phyloP scores from a whole-genome alignment of 2,888 invertebrate genomes.

The Drosophila rellima region DNA sequence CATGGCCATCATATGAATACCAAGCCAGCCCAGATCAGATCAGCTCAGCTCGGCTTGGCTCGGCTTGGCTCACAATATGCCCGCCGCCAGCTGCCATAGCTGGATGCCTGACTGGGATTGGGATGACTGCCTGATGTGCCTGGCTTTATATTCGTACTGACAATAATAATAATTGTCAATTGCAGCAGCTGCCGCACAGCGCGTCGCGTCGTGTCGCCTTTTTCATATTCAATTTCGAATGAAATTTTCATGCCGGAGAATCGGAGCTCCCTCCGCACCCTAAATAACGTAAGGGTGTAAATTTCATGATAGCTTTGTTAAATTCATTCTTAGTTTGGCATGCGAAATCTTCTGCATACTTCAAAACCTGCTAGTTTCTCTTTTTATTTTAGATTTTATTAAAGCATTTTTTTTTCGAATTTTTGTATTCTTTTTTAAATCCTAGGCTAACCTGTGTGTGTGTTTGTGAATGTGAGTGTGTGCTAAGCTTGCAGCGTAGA shows the following conservation, averaged over 20 bases:
- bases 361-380: constrained; percentile 27
- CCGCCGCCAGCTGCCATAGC: constrained; percentile 13
- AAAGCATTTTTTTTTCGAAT: constrained; percentile 30
- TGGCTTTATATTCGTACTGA: constrained; percentile 70
- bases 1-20: constrained; percentile 70
- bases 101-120: not conserved
- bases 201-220: constrained; percentile 23
- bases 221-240: constrained; percentile 78
- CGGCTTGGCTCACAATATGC: constrained; percentile 15
- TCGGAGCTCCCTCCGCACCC: not conserved
- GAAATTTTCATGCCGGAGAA: constrained; percentile 70
- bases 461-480: constrained; percentile 17
- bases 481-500: constrained; percentile 40
- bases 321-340: constrained; percentile 55
- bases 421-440: constrained; percentile 1
- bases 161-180: constrained; percentile 81
- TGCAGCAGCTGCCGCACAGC: constrained; percentile 73
- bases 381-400: constrained; percentile 21
- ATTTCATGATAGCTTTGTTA: constrained; percentile 58
- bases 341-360: constrained; percentile 64
- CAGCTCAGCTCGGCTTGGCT: constrained; percentile 12
- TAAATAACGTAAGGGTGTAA: constrained; percentile 46
- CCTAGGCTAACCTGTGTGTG: not conserved
- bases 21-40: constrained; percentile 36
- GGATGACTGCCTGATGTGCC: constrained; percentile 13